These are phyloP conservation scores for Luehdorfia chinensis DNA, from an alignment of 1,140 invertebrate genomes.

Conservation along the genomic window DNA sequence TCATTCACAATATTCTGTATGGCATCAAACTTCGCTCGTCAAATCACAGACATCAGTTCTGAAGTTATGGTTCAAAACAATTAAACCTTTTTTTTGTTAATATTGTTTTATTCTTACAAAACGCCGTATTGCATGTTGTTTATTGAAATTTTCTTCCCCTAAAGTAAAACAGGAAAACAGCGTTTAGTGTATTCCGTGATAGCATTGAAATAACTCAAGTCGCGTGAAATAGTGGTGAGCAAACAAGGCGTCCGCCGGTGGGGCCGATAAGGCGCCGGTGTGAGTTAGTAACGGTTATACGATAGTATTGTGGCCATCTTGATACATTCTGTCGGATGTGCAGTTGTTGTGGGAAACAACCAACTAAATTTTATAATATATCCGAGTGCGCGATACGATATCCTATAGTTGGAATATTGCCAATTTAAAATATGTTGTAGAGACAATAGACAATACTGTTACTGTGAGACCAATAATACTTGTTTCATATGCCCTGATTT, in stretches of 20 bases:
- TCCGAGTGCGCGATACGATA: background rate
- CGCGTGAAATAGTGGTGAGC: constrained; percentile 10
- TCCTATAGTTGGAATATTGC: background rate
- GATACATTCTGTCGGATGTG: background rate
- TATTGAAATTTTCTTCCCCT: constrained; percentile 2
- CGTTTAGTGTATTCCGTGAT: constrained; percentile 6
- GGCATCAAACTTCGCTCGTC: no score
- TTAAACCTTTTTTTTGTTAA: no score
- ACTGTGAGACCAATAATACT: no score
- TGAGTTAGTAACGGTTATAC: background rate
- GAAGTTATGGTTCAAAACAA: no score
- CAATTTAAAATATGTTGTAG: no score
- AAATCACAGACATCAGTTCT: no score
- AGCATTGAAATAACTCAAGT: constrained; percentile 7
- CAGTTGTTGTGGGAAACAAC: background rate
- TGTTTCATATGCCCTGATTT: no score
- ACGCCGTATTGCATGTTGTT: no score
- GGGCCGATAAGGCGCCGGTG: constrained; percentile 11
- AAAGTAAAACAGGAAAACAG: constrained; percentile 7
- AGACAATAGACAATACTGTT: no score
- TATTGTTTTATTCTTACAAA: no score
- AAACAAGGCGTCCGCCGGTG: constrained; percentile 7
- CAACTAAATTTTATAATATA: background rate
- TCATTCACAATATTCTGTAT: no score
- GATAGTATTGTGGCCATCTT: background rate